phyloP scores from a whole-genome alignment of 2,888 invertebrate genomes.

The Platycheirus rosarum region DNA sequence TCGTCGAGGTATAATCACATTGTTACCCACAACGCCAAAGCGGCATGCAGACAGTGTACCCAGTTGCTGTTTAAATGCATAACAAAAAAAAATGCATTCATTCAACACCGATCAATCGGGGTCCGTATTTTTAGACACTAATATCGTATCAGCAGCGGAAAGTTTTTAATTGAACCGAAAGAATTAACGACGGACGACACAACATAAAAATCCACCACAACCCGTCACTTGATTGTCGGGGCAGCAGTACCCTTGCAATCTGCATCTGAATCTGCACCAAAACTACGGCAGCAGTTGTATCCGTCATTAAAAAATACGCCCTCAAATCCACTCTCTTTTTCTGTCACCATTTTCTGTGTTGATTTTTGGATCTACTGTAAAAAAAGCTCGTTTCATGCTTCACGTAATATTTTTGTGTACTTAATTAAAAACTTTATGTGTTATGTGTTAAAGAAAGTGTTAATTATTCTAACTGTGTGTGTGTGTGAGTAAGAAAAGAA shows the following conservation, averaged over 20 bases:
- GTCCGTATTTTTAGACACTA: slow-evolving; percentile 70
- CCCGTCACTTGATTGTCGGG: slow-evolving; percentile 49
- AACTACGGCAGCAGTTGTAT: slow-evolving; percentile 51
- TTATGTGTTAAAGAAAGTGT: slow-evolving; percentile 73
- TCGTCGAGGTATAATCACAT: slow-evolving; percentile 75
- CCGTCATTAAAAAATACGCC: slow-evolving; percentile 51
- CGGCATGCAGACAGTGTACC: slow-evolving; percentile 31
- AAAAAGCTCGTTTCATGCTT: slow-evolving; percentile 65
- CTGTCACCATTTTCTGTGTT: slow-evolving; percentile 53
- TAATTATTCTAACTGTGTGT: slow-evolving; percentile 66
- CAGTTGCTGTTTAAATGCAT: slow-evolving; percentile 6
- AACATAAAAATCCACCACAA: slow-evolving; percentile 5
- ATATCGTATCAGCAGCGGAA: slow-evolving; percentile 63
- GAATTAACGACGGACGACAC: slow-evolving; percentile 3
- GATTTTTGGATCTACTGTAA: slow-evolving; percentile 3
- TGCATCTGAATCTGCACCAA: slow-evolving; percentile 57
- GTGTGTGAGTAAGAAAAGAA: slow-evolving; percentile 41
- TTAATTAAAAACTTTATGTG: slow-evolving; percentile 70
- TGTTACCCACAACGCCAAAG: slow-evolving; percentile 38
- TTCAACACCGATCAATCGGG: slow-evolving; percentile 68
- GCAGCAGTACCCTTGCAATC: slow-evolving; percentile 38
- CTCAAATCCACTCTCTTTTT: slow-evolving; percentile 57
- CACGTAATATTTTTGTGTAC: slow-evolving; percentile 70
- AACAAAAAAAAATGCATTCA: slow-evolving; percentile 56
- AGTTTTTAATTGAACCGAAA: slow-evolving; percentile 60